phyloP scores from a whole-genome alignment of 2,888 invertebrate species.

The Nymphalis c-album region DNA sequence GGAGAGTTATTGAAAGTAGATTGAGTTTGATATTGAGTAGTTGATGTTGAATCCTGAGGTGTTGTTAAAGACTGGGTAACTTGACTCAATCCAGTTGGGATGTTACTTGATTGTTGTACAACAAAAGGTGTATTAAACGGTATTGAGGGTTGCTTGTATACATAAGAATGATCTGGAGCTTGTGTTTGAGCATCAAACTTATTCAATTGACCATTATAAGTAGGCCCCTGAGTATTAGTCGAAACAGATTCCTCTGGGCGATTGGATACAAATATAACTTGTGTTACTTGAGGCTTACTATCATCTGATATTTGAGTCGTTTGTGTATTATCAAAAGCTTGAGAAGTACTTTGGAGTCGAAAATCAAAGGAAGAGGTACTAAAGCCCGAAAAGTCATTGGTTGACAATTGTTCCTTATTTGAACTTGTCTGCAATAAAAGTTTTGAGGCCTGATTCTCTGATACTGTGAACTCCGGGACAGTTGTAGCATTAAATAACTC shows the following conservation, averaged over 20 bases:
- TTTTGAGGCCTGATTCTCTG: not conserved
- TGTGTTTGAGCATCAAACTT: slow-evolving; percentile 48
- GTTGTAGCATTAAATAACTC: not conserved
- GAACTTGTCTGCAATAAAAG: not conserved
- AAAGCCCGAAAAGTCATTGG: not conserved
- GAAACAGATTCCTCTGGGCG: slow-evolving; percentile 38
- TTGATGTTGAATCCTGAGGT: slow-evolving; percentile 32
- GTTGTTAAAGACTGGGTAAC: slow-evolving; percentile 31
- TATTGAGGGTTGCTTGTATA: slow-evolving; percentile 59
- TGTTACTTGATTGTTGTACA: slow-evolving; percentile 42
- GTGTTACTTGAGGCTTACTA: slow-evolving; percentile 8
- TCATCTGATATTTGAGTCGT: slow-evolving; percentile 4
- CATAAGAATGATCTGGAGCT: slow-evolving; percentile 54
- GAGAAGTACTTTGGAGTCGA: not conserved
- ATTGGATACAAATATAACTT: slow-evolving; percentile 23
- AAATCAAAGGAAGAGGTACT: not conserved
- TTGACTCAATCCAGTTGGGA: slow-evolving; percentile 48
- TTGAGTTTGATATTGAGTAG: slow-evolving; percentile 17
- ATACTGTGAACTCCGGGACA: not conserved
- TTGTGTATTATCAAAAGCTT: not conserved
- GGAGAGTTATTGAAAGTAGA: slow-evolving; percentile 33
- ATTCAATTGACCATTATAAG: slow-evolving; percentile 34
- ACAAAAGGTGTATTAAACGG: slow-evolving; percentile 49
- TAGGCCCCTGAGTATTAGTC: slow-evolving; percentile 46
- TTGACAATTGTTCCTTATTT: not conserved